phyloP scores from a whole-genome alignment of 1,140 invertebrate species.

The Heliconius nattereri region DNA sequence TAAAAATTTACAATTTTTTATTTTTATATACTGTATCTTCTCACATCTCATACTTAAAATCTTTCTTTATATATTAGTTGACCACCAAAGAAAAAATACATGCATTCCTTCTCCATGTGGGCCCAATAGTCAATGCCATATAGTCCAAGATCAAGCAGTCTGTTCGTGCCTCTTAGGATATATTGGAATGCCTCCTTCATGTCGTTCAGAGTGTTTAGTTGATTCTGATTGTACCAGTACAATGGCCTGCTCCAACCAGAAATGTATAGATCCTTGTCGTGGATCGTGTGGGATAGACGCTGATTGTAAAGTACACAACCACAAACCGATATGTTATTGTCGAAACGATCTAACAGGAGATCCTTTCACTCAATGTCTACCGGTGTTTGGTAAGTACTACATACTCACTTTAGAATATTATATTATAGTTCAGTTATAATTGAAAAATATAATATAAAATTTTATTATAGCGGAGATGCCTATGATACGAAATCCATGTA shows the following conservation, averaged over 20 bases:
- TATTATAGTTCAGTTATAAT: background rate
- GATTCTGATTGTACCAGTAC: slow-evolving; percentile 89
- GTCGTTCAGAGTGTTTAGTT: slow-evolving; percentile 86
- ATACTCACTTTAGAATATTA: slow-evolving; percentile 1
- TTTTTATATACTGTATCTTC: background rate
- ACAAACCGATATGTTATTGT: slow-evolving; percentile 86
- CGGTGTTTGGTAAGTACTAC: slow-evolving; percentile 57
- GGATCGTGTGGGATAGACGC: slow-evolving; percentile 86
- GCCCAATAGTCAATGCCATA: slow-evolving; percentile 86
- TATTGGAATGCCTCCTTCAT: slow-evolving; percentile 87
- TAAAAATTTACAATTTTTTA: background rate
- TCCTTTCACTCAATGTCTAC: slow-evolving; percentile 80
- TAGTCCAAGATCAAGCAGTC: slow-evolving; percentile 83
- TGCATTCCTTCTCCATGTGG: slow-evolving; percentile 84
- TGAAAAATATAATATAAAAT: slow-evolving; percentile 2
- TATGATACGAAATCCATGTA: slow-evolving; percentile 80
- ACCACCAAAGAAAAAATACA: slow-evolving; percentile 73
- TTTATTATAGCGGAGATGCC: slow-evolving; percentile 73
- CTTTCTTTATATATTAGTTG: slow-evolving; percentile 41
- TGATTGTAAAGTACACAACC: slow-evolving; percentile 83
- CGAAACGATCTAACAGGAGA: slow-evolving; percentile 82
- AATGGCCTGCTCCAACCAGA: slow-evolving; percentile 91
- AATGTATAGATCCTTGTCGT: slow-evolving; percentile 90
- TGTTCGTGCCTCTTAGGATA: slow-evolving; percentile 88
- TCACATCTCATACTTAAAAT: background rate